Base-by-base conservation (phyloP, 2,113 vertebrate genomes). In the Phrynocephalus versicolor region DNA sequence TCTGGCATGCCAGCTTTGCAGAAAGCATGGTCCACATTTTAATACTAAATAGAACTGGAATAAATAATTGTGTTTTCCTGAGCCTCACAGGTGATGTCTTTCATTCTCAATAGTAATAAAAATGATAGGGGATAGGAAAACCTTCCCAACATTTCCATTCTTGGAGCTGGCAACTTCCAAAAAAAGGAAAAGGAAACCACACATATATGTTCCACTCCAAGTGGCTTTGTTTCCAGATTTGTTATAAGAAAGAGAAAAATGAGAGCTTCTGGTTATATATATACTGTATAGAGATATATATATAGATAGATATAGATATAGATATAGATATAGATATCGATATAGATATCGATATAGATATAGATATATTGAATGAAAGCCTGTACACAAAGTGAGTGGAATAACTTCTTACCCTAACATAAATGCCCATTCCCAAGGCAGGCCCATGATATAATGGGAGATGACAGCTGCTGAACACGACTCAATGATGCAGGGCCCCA, bases 371-470 rank as follows among this genome's bases (percentile, higher is more conserved):
- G n/a, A n/a, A n/a, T n/a, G n/a, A n/a, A n/a, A 15, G 7, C 3
- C 33, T 39, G 25, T 82, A 87, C 60, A 67, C 65, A 12, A 0
- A 80, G 2, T 3, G 90, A 71, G 91, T 85, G 83, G 83, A 82
- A 83, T 37, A 74, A 82, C 41, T 79, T 3, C 0, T 97, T 98
- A 99, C 98, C 98, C 98, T 64, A 99, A 94, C 84, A 99, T 98
- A 95, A 99, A 99, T 85, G 95, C 97, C 98, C 98, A 99, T 7
- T 97, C 96, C 97, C 98, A 98, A 0, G 98, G 98, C 77, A 99
- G 92, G 15, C 85, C 95, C 97, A 99, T 91, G 74, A 99, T 89
- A 88, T 97, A 97, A 89, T 97, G 95, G 33, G 97, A 97, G 60
- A 98, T 85, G 87, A 97, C 80, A 35, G 98, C 98, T 71, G 95